Conservation (phyloP, 2,797 vertebrate genomes). For the Tokudaia muenninki region DNA sequence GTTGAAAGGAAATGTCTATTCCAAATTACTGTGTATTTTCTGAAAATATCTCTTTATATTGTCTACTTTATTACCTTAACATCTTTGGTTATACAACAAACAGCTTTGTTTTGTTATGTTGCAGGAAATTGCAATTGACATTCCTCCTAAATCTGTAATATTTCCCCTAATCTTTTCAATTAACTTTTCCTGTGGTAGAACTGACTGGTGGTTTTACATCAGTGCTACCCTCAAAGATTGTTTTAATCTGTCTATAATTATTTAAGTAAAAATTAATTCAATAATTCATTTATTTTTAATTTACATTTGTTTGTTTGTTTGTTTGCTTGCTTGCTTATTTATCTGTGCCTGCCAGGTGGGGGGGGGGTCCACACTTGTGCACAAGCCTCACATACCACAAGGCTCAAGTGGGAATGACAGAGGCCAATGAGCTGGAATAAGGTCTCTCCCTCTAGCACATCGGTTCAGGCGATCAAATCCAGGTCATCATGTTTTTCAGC, state of each 20-base stretch:
- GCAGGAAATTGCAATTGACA: not conserved
- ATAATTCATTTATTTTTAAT: not conserved
- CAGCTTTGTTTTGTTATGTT: constrained; percentile 38
- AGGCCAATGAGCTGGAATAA: not conserved
- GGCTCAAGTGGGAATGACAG: not conserved
- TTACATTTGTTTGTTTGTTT: too few relatives aligned
- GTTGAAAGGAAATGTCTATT: constrained; percentile 29
- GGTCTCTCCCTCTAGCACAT: not conserved
- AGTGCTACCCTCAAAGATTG: not conserved
- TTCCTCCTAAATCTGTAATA: not conserved
- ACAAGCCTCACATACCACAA: not conserved
- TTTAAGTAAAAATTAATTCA: too few relatives aligned
- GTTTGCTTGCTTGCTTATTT: not conserved
- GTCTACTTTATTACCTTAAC: constrained; percentile 43
- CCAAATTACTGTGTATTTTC: constrained; percentile 55
- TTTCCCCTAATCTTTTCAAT: not conserved
- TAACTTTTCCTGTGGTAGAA: not conserved
- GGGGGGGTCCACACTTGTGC: not conserved
- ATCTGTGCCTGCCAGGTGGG: not conserved
- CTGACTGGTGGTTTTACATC: not conserved
- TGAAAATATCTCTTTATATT: constrained; percentile 55
- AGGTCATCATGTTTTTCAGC: not conserved
- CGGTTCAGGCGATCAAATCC: not conserved
- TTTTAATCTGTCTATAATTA: not conserved
- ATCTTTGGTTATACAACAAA: not conserved